phyloP scores from a whole-genome alignment of 2,113 vertebrate species.

The Thunnus maccoyii region DNA sequence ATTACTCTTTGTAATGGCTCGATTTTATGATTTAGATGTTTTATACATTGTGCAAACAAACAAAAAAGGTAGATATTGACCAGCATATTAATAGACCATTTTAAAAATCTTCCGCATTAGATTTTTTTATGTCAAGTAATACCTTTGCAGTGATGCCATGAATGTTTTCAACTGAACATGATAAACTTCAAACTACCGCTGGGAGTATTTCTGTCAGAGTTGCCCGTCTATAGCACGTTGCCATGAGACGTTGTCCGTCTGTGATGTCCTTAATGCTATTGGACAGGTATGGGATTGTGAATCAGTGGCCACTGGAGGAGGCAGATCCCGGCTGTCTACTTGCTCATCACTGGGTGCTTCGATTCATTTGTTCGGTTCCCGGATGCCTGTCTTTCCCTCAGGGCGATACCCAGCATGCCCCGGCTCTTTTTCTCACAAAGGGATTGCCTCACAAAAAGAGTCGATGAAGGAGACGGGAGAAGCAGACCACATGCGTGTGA shows the following conservation, averaged over 20 bases:
- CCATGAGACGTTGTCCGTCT: conserved; percentile 10
- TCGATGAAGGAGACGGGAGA: conserved; percentile 29
- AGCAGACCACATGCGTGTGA: conserved; percentile 38
- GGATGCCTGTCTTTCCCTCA: conserved; percentile 47
- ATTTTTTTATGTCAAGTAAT: too few relatives aligned
- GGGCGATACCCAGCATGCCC: conserved; percentile 59
- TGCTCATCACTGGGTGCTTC: conserved; percentile 57
- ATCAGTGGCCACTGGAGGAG: conserved; percentile 60
- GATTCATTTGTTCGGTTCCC: conserved; percentile 68
- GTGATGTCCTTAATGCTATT: conserved; percentile 48
- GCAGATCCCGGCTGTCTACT: conserved; percentile 64
- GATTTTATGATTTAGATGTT: too few relatives aligned
- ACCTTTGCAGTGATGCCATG: too few relatives aligned
- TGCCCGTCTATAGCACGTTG: background rate
- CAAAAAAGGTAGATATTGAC: too few relatives aligned
- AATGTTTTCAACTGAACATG: too few relatives aligned
- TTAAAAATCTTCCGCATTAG: too few relatives aligned
- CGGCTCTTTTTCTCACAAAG: conserved; percentile 55
- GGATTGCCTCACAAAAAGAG: conserved; percentile 54
- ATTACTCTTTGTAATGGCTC: too few relatives aligned
- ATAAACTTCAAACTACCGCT: background rate
- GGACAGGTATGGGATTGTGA: conserved; percentile 72
- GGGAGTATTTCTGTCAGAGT: conserved; percentile 21
- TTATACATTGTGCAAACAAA: too few relatives aligned
- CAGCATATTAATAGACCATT: too few relatives aligned